Percentiles rank a stretch among this genome's conserved stretches.
These are phyloP conservation scores for Caenorhabditis latens DNA, from an alignment of 1,140 invertebrate species.

Conservation along the genomic window DNA sequence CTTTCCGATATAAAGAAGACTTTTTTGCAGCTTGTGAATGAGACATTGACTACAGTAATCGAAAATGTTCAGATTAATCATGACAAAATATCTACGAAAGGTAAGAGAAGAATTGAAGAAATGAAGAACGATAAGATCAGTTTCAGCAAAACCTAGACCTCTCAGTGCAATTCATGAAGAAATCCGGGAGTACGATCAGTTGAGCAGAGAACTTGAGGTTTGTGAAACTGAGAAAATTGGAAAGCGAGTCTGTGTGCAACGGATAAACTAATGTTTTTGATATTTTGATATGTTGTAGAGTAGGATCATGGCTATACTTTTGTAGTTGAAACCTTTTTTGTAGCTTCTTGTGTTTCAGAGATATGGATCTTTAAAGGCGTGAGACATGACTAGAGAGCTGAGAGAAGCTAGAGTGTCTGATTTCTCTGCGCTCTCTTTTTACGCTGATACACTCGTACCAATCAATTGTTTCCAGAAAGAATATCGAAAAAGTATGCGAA, in stretches of 20 bases:
- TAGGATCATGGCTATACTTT: too few species aligned
- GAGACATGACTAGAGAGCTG: too few species aligned
- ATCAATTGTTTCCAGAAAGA: slow-evolving; percentile 24
- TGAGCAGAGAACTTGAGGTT: slow-evolving; percentile 39
- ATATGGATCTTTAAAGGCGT: too few species aligned
- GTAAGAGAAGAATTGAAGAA: neutral
- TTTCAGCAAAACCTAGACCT: slow-evolving; percentile 59
- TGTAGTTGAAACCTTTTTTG: too few species aligned
- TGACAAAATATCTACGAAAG: slow-evolving; percentile 51
- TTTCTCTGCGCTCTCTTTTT: neutral
- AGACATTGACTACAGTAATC: slow-evolving; percentile 57
- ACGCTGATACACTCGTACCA: neutral
- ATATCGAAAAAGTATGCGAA: slow-evolving; percentile 39
- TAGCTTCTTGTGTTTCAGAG: too few species aligned
- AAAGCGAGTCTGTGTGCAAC: too few species aligned
- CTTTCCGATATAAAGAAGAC: neutral
- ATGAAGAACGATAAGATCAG: neutral
- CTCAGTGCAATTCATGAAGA: slow-evolving; percentile 32
- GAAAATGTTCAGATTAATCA: slow-evolving; percentile 28
- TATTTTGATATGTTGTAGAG: too few species aligned
- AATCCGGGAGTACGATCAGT: slow-evolving; percentile 28
- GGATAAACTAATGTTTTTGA: too few species aligned
- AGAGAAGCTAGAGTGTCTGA: too few species aligned
- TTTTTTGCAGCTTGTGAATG: slow-evolving; percentile 56
- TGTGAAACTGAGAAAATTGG: too few species aligned